phyloP scores from a whole-genome alignment of 1,140 invertebrate species.

The Drosophila teissieri region DNA sequence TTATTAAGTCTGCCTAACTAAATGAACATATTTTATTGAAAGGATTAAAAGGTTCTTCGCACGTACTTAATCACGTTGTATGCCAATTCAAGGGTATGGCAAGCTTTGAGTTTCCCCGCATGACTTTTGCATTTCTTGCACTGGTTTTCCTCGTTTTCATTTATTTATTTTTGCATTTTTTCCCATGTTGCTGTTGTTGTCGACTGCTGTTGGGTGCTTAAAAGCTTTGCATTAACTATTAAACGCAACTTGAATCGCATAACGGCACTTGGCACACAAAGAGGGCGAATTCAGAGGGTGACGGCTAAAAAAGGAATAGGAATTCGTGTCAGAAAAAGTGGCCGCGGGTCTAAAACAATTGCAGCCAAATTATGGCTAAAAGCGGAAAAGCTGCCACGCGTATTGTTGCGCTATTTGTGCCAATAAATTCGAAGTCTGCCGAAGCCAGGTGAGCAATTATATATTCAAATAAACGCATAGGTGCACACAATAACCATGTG shows the following conservation, averaged over 20 bases:
- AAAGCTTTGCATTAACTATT: constrained; percentile 81
- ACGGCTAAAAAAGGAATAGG: constrained; percentile 61
- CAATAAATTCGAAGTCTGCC: constrained; percentile 57
- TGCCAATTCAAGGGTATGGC: constrained; percentile 8
- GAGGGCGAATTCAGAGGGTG: background rate
- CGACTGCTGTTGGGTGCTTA: constrained; percentile 67
- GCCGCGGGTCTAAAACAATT: constrained; percentile 43
- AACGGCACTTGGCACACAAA: constrained; percentile 55
- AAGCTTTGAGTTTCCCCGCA: background rate
- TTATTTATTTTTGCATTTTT: constrained; percentile 21
- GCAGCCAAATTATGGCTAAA: constrained; percentile 40
- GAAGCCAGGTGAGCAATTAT: constrained; percentile 31
- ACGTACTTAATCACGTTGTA: background rate
- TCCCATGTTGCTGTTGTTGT: constrained; percentile 49
- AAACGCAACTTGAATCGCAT: constrained; percentile 79
- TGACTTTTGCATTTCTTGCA: constrained; percentile 19
- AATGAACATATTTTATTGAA: background rate
- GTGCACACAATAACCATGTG: background rate
- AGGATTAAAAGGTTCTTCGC: background rate
- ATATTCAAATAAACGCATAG: background rate
- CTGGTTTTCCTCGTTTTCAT: constrained; percentile 7
- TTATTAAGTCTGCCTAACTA: too few relatives aligned
- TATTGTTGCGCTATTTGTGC: constrained; percentile 51
- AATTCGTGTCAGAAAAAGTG: constrained; percentile 67
- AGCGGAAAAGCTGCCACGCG: constrained; percentile 21